phyloP scores from a whole-genome alignment of 2,888 invertebrate species.

The Pristionchus exspectatus region DNA sequence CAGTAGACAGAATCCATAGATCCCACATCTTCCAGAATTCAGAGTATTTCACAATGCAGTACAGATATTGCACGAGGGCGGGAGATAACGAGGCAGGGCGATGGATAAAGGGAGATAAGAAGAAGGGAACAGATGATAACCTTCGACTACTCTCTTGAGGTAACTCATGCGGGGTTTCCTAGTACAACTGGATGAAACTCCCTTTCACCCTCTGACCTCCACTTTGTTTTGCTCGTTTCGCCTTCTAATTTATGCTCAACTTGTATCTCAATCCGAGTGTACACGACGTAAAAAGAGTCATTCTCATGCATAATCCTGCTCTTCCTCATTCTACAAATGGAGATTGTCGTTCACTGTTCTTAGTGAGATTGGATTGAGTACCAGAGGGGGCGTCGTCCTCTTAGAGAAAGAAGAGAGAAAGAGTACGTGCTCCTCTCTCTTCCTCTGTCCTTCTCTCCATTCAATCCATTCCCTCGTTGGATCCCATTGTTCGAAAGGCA shows the following conservation, averaged over 20 bases:
- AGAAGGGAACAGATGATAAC: slow-evolving; percentile 4
- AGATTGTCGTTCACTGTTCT: background rate
- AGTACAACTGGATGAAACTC: background rate
- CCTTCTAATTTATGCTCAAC: background rate
- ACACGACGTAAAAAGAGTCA: slow-evolving; percentile 9
- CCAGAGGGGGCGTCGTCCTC: background rate
- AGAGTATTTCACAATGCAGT: background rate
- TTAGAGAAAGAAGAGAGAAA: background rate
- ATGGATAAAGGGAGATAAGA: background rate
- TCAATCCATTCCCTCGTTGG: background rate
- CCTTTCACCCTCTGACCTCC: slow-evolving; percentile 2
- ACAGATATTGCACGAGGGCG: slow-evolving; percentile 17
- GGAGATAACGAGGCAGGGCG: background rate
- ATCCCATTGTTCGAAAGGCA: background rate
- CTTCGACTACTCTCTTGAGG: background rate
- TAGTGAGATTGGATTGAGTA: slow-evolving; percentile 5
- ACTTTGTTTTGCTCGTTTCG: background rate
- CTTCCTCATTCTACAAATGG: background rate
- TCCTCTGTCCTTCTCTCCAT: slow-evolving; percentile 2
- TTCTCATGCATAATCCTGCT: slow-evolving; percentile 6
- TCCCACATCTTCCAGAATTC: background rate
- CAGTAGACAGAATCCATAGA: background rate
- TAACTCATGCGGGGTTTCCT: background rate
- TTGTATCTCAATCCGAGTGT: background rate
- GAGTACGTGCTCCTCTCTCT: background rate